Evolutionary conservation across 2,888 invertebrate species (phyloP).

Genomic region (Rhagonycha fulva): DNA sequence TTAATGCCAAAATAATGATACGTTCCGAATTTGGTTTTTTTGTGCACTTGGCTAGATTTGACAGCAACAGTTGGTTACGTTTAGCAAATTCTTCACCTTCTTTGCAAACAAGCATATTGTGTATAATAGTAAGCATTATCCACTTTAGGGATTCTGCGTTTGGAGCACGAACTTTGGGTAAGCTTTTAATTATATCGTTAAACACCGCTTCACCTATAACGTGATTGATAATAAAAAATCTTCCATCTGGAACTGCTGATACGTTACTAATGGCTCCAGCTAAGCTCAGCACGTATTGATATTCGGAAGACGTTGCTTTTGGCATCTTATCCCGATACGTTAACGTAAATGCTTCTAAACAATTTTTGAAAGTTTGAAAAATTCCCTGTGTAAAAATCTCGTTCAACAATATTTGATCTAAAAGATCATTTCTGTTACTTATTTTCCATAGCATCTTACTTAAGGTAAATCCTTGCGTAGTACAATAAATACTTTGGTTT

Average conservation of each 20-base stretch:
- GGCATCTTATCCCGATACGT: slow-evolving; percentile 11
- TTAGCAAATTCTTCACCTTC: slow-evolving; percentile 9
- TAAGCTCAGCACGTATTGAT: slow-evolving; percentile 15
- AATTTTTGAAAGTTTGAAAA: slow-evolving; percentile 6
- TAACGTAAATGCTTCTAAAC: slow-evolving; percentile 6
- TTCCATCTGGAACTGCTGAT: slow-evolving; percentile 19
- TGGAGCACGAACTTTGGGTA: slow-evolving; percentile 5
- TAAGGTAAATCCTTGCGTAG: slow-evolving; percentile 10
- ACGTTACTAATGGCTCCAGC: slow-evolving; percentile 14
- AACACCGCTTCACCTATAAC: background rate
- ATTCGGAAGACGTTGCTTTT: slow-evolving; percentile 13
- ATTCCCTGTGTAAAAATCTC: slow-evolving; percentile 6
- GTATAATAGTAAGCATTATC: slow-evolving; percentile 7
- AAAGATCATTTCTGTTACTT: background rate
- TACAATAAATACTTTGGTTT: slow-evolving; percentile 14
- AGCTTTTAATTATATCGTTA: slow-evolving; percentile 13
- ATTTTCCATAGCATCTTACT: slow-evolving; percentile 23
- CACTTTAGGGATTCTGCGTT: slow-evolving; percentile 18
- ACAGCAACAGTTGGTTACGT: background rate
- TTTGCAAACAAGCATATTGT: slow-evolving; percentile 21
- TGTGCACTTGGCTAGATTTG: background rate
- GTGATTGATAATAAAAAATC: slow-evolving; percentile 16
- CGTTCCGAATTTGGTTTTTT: background rate
- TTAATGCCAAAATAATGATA: slow-evolving; percentile 11
- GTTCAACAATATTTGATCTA: slow-evolving; percentile 12